phyloP scores from a whole-genome alignment of 2,113 vertebrate species.

The Uria aalge region DNA sequence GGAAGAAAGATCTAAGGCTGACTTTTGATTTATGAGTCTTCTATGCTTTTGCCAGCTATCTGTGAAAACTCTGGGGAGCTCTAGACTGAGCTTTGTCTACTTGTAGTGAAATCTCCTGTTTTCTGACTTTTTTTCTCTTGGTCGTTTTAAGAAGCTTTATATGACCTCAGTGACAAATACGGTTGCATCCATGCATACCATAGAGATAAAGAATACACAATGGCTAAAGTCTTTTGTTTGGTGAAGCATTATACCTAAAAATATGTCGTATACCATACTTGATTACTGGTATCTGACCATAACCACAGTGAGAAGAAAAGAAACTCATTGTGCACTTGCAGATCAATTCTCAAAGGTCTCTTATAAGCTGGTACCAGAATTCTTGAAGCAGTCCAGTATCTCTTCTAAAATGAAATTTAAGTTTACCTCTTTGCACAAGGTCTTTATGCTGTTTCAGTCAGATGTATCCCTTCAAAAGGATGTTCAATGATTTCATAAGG shows the following conservation, averaged over 20 bases:
- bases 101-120: neutral
- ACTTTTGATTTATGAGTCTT: neutral
- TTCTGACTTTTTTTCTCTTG: neutral
- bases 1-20: neutral
- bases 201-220: neutral
- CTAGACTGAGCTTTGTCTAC: neutral
- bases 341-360: neutral
- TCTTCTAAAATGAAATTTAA: neutral
- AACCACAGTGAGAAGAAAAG: neutral
- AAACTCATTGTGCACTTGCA: neutral
- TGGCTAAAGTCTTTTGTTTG: neutral
- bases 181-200: neutral
- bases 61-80: neutral
- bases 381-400: neutral
- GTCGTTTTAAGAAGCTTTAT: neutral
- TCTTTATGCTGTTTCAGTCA: neutral
- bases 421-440: neutral
- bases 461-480: neutral
- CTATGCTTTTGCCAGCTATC: neutral
- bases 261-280: neutral
- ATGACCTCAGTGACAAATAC: neutral
- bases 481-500: neutral
- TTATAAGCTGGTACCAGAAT: neutral
- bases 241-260: neutral
- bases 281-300: neutral